Conservation (phyloP, 64 coral and sea anemone species). For the Pocillopora verrucosa region DNA sequence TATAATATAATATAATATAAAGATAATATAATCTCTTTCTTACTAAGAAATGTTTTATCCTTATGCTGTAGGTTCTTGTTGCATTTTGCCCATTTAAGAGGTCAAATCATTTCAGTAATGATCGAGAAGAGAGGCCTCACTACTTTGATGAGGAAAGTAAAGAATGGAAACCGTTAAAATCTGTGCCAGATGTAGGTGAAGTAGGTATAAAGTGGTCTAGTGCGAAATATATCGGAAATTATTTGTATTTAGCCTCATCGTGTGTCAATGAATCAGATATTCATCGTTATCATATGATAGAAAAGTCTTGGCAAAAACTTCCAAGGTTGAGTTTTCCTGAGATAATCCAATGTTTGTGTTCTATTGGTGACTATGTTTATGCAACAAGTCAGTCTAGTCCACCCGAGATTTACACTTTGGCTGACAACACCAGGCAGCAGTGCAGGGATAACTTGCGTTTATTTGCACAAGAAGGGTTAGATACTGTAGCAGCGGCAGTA, state of each 20-base stretch:
- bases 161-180: not conserved
- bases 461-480: not conserved
- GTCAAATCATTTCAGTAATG: not conserved
- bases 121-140: not conserved
- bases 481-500: not conserved
- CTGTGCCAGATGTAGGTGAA: not conserved
- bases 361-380: not conserved
- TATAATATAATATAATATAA: no score
- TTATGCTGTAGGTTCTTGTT: not conserved
- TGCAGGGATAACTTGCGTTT: not conserved
- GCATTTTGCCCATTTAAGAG: no score
- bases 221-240: not conserved
- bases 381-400: not conserved
- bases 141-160: not conserved
- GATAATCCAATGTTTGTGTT: not conserved
- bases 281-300: not conserved
- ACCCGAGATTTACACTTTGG: not conserved
- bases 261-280: no score
- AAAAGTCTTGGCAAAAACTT: not conserved
- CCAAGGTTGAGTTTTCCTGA: not conserved
- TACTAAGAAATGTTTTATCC: no score
- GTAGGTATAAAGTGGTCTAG: not conserved
- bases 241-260: not conserved
- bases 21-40: no score
- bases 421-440: not conserved